Percentiles rank a stretch among this genome's conserved stretches.
Evolutionary conservation across 1,140 invertebrate genomes (phyloP).

Genomic region (Drosophila kepulauana): DNA sequence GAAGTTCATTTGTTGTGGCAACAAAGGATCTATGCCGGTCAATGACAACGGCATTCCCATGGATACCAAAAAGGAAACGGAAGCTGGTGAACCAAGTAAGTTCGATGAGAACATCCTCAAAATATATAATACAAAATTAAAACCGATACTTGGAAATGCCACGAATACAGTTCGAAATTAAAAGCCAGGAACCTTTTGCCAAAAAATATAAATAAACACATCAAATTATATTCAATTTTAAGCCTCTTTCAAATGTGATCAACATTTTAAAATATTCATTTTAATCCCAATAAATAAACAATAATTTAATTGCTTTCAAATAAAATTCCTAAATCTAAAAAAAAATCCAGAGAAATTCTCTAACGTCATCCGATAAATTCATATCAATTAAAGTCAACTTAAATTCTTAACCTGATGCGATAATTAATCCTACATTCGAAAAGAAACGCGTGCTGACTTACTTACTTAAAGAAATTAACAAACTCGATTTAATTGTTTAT

Average conservation of each 20-base stretch:
- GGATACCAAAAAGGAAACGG: slow-evolving; percentile 41
- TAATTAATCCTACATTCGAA: slow-evolving; percentile 10
- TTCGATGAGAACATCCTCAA: neutral
- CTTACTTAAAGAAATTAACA: slow-evolving; percentile 10
- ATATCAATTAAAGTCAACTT: neutral
- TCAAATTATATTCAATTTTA: neutral
- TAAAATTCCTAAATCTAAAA: too few species aligned
- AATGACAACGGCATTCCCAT: neutral
- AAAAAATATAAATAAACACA: neutral
- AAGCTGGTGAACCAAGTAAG: slow-evolving; percentile 36
- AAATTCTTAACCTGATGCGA: neutral
- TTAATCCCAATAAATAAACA: too few species aligned
- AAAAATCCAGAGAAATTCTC: neutral
- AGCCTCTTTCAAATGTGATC: neutral
- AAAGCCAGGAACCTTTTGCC: neutral
- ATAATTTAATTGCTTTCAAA: too few species aligned
- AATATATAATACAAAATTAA: neutral
- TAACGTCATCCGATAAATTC: neutral
- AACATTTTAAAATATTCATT: too few species aligned
- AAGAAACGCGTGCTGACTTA: neutral
- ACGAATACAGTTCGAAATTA: neutral
- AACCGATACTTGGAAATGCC: too few species aligned
- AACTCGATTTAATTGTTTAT: slow-evolving; percentile 16
- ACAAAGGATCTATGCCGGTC: slow-evolving; percentile 33
- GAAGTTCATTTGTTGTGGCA: slow-evolving; percentile 43